These are phyloP conservation scores for Huso huso DNA, from an alignment of 2,797 vertebrate species.

Conservation along the genomic window DNA sequence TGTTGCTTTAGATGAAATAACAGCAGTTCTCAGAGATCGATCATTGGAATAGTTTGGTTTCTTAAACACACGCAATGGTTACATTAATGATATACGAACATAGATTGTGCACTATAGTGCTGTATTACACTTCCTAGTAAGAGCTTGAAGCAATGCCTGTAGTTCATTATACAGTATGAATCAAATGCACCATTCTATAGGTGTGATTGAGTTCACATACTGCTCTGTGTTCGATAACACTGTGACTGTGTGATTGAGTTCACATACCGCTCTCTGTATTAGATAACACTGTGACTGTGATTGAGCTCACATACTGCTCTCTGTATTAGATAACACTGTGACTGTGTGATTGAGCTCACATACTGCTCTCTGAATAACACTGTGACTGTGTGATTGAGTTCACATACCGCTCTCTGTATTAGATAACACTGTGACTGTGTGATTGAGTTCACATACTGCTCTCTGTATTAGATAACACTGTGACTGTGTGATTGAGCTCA, in stretches of 20 bases:
- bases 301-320: not conserved
- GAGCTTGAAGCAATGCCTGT: too few species aligned
- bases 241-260: constrained; percentile 1
- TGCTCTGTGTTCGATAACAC: constrained; percentile 7
- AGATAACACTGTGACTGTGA: not conserved
- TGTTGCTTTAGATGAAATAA: too few species aligned
- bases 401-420: constrained; percentile 52
- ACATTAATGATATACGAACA: too few species aligned
- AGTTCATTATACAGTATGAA: too few species aligned
- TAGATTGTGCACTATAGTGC: too few species aligned
- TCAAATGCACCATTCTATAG: too few species aligned
- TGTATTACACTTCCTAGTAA: too few species aligned
- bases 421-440: too few species aligned
- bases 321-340: constrained; percentile 4
- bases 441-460: not conserved
- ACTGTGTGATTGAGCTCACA: constrained; percentile 39
- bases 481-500: constrained; percentile 21
- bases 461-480: constrained; percentile 6
- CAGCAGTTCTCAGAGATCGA: too few species aligned
- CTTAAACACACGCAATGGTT: too few species aligned
- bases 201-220: not conserved
- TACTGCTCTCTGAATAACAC: constrained; percentile 53
- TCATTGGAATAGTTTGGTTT: too few species aligned
- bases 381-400: constrained; percentile 1
- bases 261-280: constrained; percentile 65